Percentiles rank a stretch among this genome's conserved stretches.
phyloP scores from a whole-genome alignment of 1,140 invertebrate species.

The Goniozus legneri region DNA sequence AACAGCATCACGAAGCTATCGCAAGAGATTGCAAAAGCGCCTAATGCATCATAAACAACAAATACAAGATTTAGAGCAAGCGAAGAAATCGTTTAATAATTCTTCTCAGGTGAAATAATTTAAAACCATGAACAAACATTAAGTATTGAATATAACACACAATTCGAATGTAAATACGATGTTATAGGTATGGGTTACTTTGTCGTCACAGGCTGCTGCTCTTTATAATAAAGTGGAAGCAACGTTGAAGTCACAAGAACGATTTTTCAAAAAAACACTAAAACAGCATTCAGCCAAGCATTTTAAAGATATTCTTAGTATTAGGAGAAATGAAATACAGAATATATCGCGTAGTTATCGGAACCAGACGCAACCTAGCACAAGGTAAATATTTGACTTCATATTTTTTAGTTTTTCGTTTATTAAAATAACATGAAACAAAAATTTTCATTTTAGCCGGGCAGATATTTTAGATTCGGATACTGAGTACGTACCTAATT shows the following conservation, averaged over 20 bases:
- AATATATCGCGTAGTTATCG: constrained; percentile 34
- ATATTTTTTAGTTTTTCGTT: constrained; percentile 5
- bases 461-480: constrained; percentile 51
- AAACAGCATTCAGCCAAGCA: constrained; percentile 46
- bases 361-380: constrained; percentile 31
- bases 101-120: constrained; percentile 54
- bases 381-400: constrained; percentile 31
- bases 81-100: constrained; percentile 58
- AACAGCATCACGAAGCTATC: constrained; percentile 55
- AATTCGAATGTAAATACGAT: constrained; percentile 3
- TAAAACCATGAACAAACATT: too few species aligned
- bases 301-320: constrained; percentile 41
- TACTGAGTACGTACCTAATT: constrained; percentile 36
- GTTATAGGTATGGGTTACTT: constrained; percentile 23
- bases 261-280: constrained; percentile 58
- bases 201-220: constrained; percentile 51
- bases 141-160: neutral
- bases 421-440: neutral
- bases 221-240: constrained; percentile 54
- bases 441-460: constrained; percentile 22
- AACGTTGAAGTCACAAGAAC: constrained; percentile 60
- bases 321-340: constrained; percentile 38
- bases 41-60: constrained; percentile 69
- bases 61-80: constrained; percentile 66
- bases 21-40: constrained; percentile 70